Percentiles rank a stretch among this genome's conserved stretches.
Conservation (phyloP, 2,888 invertebrate genomes). For the Ernsta delagoae region DNA sequence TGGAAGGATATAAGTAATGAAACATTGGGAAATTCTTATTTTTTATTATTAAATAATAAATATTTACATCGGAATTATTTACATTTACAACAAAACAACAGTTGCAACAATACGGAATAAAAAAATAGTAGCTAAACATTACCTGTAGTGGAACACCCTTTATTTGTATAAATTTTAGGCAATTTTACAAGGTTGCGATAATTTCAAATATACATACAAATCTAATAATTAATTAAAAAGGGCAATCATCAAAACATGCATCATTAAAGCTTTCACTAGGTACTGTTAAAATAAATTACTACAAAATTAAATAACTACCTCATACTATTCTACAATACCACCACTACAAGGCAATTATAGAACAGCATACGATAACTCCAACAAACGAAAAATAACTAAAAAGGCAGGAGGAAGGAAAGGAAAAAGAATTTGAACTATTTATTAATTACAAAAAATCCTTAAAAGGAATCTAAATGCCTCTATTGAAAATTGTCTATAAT, state of each 20-base stretch:
- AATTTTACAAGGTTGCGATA: conserved; percentile 1
- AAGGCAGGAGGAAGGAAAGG: conserved; percentile 21
- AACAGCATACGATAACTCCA: conserved; percentile 36
- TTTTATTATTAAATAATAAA: conserved; percentile 73
- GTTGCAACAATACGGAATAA: conserved; percentile 39
- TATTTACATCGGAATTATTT: conserved; percentile 70
- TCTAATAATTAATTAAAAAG: conserved; percentile 26
- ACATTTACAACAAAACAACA: conserved; percentile 58
- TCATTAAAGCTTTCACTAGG: conserved; percentile 51
- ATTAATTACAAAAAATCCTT: background rate
- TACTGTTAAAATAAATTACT: conserved; percentile 50
- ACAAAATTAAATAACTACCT: conserved; percentile 64
- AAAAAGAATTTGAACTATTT: background rate
- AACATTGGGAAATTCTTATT: conserved; percentile 65
- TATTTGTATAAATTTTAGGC: conserved; percentile 16
- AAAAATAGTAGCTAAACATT: conserved; percentile 39
- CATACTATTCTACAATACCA: conserved; percentile 50
- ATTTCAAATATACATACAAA: conserved; percentile 5
- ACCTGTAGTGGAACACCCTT: conserved; percentile 21
- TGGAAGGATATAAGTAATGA: conserved; percentile 62
- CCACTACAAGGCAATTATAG: conserved; percentile 20
- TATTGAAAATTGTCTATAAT: conserved; percentile 5
- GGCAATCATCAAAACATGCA: conserved; percentile 57
- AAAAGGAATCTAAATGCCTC: background rate
- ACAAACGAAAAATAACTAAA: conserved; percentile 28